A percentile compares a stretch with the other conserved stretches of the same genome.
Conservation (phyloP, 2,797 vertebrate species). For the Numenius phaeopus region DNA sequence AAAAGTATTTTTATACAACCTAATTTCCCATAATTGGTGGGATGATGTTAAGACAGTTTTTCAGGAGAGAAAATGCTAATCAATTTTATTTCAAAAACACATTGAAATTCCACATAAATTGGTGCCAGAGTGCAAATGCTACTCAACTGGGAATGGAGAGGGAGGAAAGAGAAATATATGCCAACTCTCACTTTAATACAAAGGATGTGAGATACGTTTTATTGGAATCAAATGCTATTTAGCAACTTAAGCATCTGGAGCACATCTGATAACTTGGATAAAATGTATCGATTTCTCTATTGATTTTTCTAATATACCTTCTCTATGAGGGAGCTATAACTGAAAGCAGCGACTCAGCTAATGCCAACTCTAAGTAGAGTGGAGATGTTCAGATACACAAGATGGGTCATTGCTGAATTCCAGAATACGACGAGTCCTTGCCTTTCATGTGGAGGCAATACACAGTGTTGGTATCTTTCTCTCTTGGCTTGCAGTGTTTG, state of each 20-base stretch:
- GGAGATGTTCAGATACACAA: background rate
- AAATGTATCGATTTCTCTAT: constrained; percentile 75
- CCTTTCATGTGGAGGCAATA: background rate
- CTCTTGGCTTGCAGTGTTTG: background rate
- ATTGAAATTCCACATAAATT: constrained; percentile 50
- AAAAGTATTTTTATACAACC: constrained; percentile 34
- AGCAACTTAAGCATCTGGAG: constrained; percentile 68
- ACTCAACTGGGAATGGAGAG: background rate
- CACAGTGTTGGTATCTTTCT: background rate
- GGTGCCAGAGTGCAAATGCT: constrained; percentile 29
- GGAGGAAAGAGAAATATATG: constrained; percentile 1
- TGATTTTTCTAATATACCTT: constrained; percentile 70
- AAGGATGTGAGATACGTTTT: constrained; percentile 48
- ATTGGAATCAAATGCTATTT: constrained; percentile 74
- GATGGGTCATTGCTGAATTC: background rate
- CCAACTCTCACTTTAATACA: constrained; percentile 22
- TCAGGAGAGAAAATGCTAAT: constrained; percentile 41
- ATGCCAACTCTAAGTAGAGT: background rate
- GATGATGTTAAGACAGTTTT: constrained; percentile 6
- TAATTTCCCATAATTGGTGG: constrained; percentile 34
- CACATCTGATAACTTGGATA: constrained; percentile 70
- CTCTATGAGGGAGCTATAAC: constrained; percentile 7
- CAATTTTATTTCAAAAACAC: constrained; percentile 36
- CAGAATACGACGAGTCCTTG: background rate
- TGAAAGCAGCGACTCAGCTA: constrained; percentile 27